These are phyloP conservation scores for Cryptophagus acutangulus DNA, from an alignment of 2,888 invertebrate genomes.

Conservation along the genomic window DNA sequence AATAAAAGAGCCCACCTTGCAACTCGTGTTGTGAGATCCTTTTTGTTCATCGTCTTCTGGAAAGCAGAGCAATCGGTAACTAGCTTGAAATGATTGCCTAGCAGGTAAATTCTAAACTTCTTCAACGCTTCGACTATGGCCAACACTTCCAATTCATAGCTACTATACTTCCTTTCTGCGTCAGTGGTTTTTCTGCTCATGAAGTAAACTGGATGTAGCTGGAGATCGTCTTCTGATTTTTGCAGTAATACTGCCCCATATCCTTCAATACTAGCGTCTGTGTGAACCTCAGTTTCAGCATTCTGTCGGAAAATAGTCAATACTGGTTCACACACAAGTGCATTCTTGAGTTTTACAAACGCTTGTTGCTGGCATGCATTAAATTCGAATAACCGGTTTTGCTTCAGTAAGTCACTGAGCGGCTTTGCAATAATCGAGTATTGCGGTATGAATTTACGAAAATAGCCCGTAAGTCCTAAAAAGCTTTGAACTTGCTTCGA, in stretches of 20 bases:
- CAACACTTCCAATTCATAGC: conserved; percentile 40
- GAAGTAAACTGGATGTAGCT: conserved; percentile 27
- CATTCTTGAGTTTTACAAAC: conserved; percentile 19
- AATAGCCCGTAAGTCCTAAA: conserved; percentile 38
- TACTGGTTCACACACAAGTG: conserved; percentile 18
- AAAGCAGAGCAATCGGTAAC: conserved; percentile 38
- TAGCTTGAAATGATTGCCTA: conserved; percentile 35
- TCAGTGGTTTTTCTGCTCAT: conserved; percentile 29
- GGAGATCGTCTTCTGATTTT: conserved; percentile 16
- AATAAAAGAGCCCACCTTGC: conserved; percentile 32
- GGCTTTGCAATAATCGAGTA: conserved; percentile 37
- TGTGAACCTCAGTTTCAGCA: conserved; percentile 20
- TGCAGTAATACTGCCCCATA: conserved; percentile 23
- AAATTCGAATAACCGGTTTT: conserved; percentile 21
- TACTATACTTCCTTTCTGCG: conserved; percentile 33
- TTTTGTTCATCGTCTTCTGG: conserved; percentile 35
- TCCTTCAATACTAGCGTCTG: conserved; percentile 22
- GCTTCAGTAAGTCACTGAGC: conserved; percentile 32
- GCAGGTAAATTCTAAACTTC: conserved; percentile 36
- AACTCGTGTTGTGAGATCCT: conserved; percentile 29
- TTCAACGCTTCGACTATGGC: conserved; percentile 36
- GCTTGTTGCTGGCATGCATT: conserved; percentile 13
- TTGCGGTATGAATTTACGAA: conserved; percentile 36
- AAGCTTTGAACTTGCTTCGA: conserved; percentile 34
- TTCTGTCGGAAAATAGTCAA: conserved; percentile 20